These are phyloP conservation scores for Byasa hedistus DNA, from an alignment of 2,888 invertebrate genomes.

Conservation along the genomic window DNA sequence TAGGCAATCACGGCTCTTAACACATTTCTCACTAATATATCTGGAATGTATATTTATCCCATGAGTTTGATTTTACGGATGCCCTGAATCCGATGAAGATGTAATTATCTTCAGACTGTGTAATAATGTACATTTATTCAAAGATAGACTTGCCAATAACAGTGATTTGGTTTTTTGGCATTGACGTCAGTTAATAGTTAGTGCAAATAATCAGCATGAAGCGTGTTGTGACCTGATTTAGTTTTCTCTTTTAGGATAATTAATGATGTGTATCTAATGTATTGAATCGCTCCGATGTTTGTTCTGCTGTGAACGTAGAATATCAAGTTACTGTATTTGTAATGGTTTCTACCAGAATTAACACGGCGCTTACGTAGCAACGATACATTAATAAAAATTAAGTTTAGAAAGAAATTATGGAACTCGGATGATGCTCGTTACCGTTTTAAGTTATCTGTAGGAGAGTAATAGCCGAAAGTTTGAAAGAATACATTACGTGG, in stretches of 20 bases:
- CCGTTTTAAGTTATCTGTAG: slow-evolving; percentile 38
- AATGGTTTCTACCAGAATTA: slow-evolving; percentile 42
- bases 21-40: too few relatives aligned
- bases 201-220: slow-evolving; percentile 16
- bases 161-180: too few relatives aligned
- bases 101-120: too few relatives aligned
- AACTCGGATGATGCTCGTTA: slow-evolving; percentile 38
- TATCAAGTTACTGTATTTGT: slow-evolving; percentile 25
- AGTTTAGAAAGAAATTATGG: slow-evolving; percentile 36
- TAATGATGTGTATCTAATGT: slow-evolving; percentile 11
- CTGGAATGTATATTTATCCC: too few relatives aligned
- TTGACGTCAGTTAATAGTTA: too few relatives aligned
- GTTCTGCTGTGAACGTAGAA: slow-evolving; percentile 33
- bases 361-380: slow-evolving; percentile 39
- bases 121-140: too few relatives aligned
- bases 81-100: too few relatives aligned
- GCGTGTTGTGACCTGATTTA: slow-evolving; percentile 37
- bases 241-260: slow-evolving; percentile 33
- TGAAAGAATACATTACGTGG: slow-evolving; percentile 42
- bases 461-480: slow-evolving; percentile 37
- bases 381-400: slow-evolving; percentile 15
- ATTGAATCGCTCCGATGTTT: slow-evolving; percentile 32
- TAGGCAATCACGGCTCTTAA: too few relatives aligned
- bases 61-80: too few relatives aligned
- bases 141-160: too few relatives aligned